Base-by-base conservation (phyloP, 2,797 vertebrate species). In the Sciurus carolinensis region DNA sequence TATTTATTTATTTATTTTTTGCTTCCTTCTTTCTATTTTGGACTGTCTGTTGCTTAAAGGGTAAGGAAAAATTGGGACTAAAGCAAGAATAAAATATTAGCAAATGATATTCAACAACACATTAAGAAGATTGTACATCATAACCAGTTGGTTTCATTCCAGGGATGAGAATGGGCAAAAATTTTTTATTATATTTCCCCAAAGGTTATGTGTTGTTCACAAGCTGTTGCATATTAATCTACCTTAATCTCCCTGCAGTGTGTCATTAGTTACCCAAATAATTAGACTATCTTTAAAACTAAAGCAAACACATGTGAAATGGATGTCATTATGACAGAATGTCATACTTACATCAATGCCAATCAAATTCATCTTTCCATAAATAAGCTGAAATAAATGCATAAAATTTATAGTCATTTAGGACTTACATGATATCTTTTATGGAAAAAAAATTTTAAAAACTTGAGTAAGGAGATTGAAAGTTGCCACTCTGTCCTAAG, bases 191-290 rank as follows among this genome's bases (percentile, higher is more conserved):
- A 95, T 96, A 95, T 95, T 94, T 97, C 87, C 97, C 89, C 91
- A 62, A 86, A 98, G 97, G 96, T 73, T 97, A 90, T 97, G 73
- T 77, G 93, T 97, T 91, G 66, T 97, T 95, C 82, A 97, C 95
- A 96, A 98, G 94, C 94, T 98, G 97, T 67, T 97, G 94, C 54
- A 93, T 97, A 97, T 98, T 98, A 98, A 97, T 98, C 93, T 94
- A 94, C 92, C 86, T 95, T 97, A 98, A 97, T 97, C 87, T 64
- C 96, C 94, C 88, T 85, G 83, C 66, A 83, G 80, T 96, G 79
- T 97, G 94, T 77, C 95, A 93, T 97, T 97, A 97, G 86, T 97
- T 97, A 91, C 82, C 91, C 39, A 72, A 91, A 98, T 96, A 98
- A 97, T 50, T 85, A 76, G 91, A 90, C 86, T 73, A 75, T 97